These are phyloP conservation scores for Furnarius figulus DNA, from an alignment of 2,113 vertebrate species.

Conservation along the genomic window DNA sequence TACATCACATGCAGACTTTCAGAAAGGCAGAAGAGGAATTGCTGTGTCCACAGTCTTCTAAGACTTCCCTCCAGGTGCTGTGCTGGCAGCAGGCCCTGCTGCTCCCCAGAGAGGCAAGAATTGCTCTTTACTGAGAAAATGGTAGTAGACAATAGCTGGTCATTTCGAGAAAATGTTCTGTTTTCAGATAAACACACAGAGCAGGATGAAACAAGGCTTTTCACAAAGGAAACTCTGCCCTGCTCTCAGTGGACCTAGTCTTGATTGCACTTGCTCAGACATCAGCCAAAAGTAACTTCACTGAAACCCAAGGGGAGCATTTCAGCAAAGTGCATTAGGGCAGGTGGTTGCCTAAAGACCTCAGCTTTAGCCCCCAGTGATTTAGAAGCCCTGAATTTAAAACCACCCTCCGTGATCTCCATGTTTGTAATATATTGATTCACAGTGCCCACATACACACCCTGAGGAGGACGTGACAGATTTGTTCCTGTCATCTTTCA, in stretches of 20 bases:
- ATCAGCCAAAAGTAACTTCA: not conserved
- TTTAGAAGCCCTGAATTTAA: not conserved
- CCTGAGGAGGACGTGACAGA: constrained; percentile 44
- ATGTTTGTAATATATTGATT: constrained; percentile 15
- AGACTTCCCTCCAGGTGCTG: constrained; percentile 8
- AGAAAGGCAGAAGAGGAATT: not conserved
- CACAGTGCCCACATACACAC: constrained; percentile 20
- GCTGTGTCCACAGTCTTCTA: not conserved
- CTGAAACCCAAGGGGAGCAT: not conserved
- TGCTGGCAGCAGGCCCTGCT: not conserved
- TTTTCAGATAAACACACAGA: not conserved
- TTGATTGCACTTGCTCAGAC: not conserved
- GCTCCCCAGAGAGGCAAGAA: not conserved
- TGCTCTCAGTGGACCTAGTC: not conserved
- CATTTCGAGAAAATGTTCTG: not conserved
- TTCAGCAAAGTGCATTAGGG: not conserved
- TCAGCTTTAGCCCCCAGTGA: not conserved
- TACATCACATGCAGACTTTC: not conserved
- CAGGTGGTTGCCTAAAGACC: not conserved
- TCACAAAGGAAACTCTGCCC: not conserved
- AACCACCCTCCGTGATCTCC: not conserved
- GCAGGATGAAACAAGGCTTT: not conserved
- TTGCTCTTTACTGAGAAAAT: not conserved
- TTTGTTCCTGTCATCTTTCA: constrained; percentile 43
- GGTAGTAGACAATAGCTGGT: not conserved